A percentile compares a stretch with the other conserved stretches of the same genome.
Evolutionary conservation across 1,140 invertebrate genomes (phyloP).

Genomic region (Drepana arcuata): DNA sequence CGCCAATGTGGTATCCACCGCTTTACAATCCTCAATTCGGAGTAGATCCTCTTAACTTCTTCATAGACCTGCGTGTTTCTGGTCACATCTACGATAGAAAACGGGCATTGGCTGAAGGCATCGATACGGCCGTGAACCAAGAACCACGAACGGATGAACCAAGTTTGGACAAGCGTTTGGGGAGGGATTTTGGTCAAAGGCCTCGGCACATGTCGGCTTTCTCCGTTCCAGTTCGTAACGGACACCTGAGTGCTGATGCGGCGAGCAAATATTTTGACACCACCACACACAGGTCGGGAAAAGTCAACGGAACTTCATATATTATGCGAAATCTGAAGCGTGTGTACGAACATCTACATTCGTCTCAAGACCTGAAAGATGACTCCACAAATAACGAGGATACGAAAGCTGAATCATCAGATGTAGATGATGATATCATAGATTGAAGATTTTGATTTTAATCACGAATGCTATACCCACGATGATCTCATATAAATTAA

Average conservation of each 20-base stretch:
- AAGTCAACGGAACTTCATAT: slow-evolving; percentile 46
- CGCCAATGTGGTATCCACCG: slow-evolving; percentile 82
- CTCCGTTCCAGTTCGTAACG: slow-evolving; percentile 71
- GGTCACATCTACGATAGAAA: slow-evolving; percentile 86
- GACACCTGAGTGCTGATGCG: slow-evolving; percentile 14
- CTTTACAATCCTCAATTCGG: slow-evolving; percentile 81
- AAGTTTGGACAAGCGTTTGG: slow-evolving; percentile 40
- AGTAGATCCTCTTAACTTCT: slow-evolving; percentile 85
- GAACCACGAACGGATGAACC: slow-evolving; percentile 39
- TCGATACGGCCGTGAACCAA: slow-evolving; percentile 31
- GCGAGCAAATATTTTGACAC: slow-evolving; percentile 46
- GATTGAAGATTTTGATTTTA: slow-evolving; percentile 16
- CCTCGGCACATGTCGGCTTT: slow-evolving; percentile 77
- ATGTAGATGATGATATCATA: slow-evolving; percentile 54
- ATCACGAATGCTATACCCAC: no score
- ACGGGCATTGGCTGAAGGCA: slow-evolving; percentile 61
- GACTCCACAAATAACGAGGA: slow-evolving; percentile 39
- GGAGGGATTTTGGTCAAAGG: slow-evolving; percentile 57
- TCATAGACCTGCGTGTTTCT: slow-evolving; percentile 85
- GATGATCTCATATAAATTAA: no score
- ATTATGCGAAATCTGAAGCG: slow-evolving; percentile 62
- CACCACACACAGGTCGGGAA: slow-evolving; percentile 21
- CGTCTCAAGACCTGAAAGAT: slow-evolving; percentile 23
- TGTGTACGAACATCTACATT: slow-evolving; percentile 47
- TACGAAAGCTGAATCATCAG: slow-evolving; percentile 49